Conservation (phyloP, 2,113 vertebrate species). For the Lampris megalopsis region DNA sequence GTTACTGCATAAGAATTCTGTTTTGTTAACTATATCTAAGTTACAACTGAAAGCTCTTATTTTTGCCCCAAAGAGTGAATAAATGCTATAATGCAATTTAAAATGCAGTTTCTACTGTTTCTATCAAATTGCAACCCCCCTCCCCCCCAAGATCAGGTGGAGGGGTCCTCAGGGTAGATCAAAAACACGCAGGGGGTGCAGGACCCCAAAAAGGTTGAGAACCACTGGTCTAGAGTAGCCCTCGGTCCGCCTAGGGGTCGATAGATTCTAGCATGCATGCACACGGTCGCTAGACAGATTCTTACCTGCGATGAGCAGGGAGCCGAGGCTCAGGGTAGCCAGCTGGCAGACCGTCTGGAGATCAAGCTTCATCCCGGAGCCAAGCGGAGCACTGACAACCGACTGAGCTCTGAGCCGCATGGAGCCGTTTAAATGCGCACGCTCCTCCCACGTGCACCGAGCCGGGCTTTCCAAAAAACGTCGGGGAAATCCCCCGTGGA, state of each 20-base stretch:
- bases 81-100: too few species aligned
- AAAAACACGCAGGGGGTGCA: too few species aligned
- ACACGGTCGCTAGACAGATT: not conserved
- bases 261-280: not conserved
- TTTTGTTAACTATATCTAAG: too few species aligned
- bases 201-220: too few species aligned
- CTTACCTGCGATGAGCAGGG: slow-evolving; percentile 67
- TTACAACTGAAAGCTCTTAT: too few species aligned
- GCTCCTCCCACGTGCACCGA: slow-evolving; percentile 56
- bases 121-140: too few species aligned
- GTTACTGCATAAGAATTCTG: too few species aligned
- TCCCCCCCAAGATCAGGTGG: too few species aligned
- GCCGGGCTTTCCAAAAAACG: slow-evolving; percentile 68
- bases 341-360: slow-evolving; percentile 40
- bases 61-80: too few species aligned
- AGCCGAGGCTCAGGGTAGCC: slow-evolving; percentile 56
- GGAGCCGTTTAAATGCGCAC: slow-evolving; percentile 53
- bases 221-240: too few species aligned
- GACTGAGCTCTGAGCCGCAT: slow-evolving; percentile 44
- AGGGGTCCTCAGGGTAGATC: too few species aligned
- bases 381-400: slow-evolving; percentile 9
- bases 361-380: slow-evolving; percentile 60
- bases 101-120: too few species aligned
- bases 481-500: slow-evolving; percentile 63
- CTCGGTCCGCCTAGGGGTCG: not conserved